These are phyloP conservation scores for Rhabdomys dilectus DNA, from an alignment of 2,113 vertebrate species.

Conservation along the genomic window DNA sequence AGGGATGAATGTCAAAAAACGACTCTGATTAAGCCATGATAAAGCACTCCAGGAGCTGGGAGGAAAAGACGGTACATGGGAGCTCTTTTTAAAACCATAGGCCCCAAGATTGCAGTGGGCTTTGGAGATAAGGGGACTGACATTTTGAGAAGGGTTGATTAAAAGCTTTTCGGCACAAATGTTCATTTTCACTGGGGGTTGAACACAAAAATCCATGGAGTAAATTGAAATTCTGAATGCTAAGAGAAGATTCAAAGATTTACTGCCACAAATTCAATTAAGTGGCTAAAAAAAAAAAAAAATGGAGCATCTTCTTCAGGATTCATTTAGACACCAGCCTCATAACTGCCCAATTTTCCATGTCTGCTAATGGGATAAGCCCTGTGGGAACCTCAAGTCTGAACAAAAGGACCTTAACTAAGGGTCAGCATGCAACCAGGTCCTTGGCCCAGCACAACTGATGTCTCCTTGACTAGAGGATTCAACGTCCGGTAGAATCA, in stretches of 20 bases:
- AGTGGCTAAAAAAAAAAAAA: conserved; percentile 70
- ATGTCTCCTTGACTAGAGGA: neutral
- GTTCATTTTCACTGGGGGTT: conserved; percentile 82
- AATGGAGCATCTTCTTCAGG: conserved; percentile 63
- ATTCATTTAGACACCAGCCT: conserved; percentile 61
- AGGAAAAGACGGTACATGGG: conserved; percentile 41
- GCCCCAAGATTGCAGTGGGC: conserved; percentile 68
- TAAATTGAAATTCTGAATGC: conserved; percentile 83
- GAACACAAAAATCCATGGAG: conserved; percentile 80
- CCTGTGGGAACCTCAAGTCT: neutral
- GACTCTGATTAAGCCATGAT: conserved; percentile 79
- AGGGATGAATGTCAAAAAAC: conserved; percentile 76
- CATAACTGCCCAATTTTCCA: conserved; percentile 56
- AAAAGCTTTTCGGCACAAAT: conserved; percentile 85
- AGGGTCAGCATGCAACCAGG: neutral
- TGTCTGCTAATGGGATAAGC: conserved; percentile 31
- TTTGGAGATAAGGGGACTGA: conserved; percentile 78
- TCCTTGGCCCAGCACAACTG: neutral
- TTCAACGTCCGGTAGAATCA: rapidly evolving
- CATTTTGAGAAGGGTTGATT: conserved; percentile 80
- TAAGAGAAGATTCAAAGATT: conserved; percentile 79
- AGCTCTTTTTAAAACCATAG: conserved; percentile 65
- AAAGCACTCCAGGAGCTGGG: conserved; percentile 66
- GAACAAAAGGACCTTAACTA: neutral
- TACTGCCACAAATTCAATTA: conserved; percentile 82